A percentile compares a stretch with the other conserved stretches of the same genome.
phyloP scores from a whole-genome alignment of 2,113 vertebrate genomes.

The Psephotus haematonotus region DNA sequence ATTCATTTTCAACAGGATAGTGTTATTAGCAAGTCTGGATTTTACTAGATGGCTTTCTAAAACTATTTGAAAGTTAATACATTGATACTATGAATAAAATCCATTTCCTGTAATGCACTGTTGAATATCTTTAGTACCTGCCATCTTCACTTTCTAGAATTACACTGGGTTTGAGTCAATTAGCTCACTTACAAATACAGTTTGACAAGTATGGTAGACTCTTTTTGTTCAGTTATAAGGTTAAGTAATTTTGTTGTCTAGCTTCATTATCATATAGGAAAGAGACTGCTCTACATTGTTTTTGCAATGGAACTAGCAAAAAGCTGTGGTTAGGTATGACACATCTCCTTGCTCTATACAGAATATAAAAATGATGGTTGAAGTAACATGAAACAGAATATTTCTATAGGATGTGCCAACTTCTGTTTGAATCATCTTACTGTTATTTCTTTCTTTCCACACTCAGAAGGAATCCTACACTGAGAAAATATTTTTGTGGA shows the following conservation, averaged over 20 bases:
- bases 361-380: background rate
- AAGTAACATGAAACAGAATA: background rate
- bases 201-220: background rate
- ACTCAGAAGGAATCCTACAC: background rate
- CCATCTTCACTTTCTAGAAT: background rate
- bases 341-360: background rate
- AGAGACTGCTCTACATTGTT: background rate
- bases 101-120: background rate
- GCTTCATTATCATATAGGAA: background rate
- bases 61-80: background rate
- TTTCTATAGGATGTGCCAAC: background rate
- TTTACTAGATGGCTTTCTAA: background rate
- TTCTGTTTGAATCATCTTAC: background rate
- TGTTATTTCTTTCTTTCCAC: background rate
- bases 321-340: background rate
- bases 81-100: background rate
- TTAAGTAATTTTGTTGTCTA: constrained; percentile 18
- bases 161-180: background rate
- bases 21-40: background rate
- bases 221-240: background rate
- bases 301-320: background rate
- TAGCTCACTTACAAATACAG: background rate
- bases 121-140: background rate
- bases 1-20: background rate
- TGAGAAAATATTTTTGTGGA: background rate